phyloP scores from a whole-genome alignment of 2,888 invertebrate genomes.

The Parnassius smintheus region DNA sequence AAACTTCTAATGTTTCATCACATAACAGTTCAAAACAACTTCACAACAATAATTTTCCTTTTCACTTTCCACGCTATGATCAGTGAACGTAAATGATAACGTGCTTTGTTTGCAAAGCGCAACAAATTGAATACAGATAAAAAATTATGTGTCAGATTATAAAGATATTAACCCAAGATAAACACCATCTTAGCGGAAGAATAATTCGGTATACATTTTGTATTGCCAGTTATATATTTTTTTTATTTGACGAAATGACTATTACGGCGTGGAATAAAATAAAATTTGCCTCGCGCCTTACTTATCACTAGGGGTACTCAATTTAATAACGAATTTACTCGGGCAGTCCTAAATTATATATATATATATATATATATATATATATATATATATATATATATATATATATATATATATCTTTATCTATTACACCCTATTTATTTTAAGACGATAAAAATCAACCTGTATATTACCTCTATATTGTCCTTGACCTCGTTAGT shows the following conservation, averaged over 20 bases:
- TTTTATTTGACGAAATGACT: conserved; percentile 5
- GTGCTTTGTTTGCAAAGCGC: too few relatives aligned
- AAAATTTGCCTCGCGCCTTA: conserved; percentile 2
- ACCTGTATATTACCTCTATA: too few relatives aligned
- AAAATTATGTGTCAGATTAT: conserved; percentile 19
- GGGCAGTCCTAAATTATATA: background rate
- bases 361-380: too few relatives aligned
- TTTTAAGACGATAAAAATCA: too few relatives aligned
- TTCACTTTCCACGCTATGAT: too few relatives aligned
- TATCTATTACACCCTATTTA: too few relatives aligned
- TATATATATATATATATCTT: too few relatives aligned
- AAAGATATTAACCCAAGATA: conserved; percentile 15
- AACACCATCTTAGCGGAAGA: conserved; percentile 8
- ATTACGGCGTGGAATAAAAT: conserved; percentile 2
- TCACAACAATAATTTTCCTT: too few relatives aligned
- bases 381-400: too few relatives aligned
- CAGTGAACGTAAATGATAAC: too few relatives aligned
- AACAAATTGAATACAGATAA: conserved; percentile 9
- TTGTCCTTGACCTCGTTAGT: too few relatives aligned
- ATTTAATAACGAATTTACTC: background rate
- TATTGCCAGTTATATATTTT: conserved; percentile 1
- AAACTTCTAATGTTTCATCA: background rate
- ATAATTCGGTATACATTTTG: conserved; percentile 2
- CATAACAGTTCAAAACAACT: too few relatives aligned
- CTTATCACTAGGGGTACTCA: conserved; percentile 5